phyloP scores from a whole-genome alignment of 2,888 invertebrate species.

The Diabrotica balteata region DNA sequence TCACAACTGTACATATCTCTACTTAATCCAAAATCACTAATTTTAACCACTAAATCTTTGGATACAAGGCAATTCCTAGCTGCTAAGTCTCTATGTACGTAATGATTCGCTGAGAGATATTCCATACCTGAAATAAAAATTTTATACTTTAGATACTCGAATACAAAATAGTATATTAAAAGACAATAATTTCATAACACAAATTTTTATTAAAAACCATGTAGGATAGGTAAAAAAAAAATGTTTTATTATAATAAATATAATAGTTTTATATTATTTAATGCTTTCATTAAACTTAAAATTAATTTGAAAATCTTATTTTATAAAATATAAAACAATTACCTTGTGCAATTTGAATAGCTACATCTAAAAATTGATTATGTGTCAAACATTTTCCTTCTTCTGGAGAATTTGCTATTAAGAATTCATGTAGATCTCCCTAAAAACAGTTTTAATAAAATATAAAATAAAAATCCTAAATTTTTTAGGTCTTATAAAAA shows the following conservation, averaged over 20 bases:
- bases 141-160: too few relatives aligned
- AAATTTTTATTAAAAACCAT: not conserved
- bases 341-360: constrained; percentile 83
- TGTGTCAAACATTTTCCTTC: constrained; percentile 81
- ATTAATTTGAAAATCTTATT: too few relatives aligned
- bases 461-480: not conserved
- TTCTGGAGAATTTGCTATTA: constrained; percentile 88
- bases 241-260: too few relatives aligned
- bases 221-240: too few relatives aligned
- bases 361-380: constrained; percentile 87
- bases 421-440: constrained; percentile 95
- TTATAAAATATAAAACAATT: not conserved
- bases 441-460: constrained; percentile 54
- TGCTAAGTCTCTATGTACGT: constrained; percentile 95
- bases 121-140: constrained; percentile 72
- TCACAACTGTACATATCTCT: constrained; percentile 93
- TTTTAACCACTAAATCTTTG: constrained; percentile 93
- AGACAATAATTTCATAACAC: constrained; percentile 15
- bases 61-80: constrained; percentile 96
- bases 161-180: not conserved
- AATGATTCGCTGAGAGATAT: constrained; percentile 88
- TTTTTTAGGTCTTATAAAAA: too few relatives aligned
- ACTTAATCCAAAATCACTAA: constrained; percentile 95
- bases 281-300: too few relatives aligned
- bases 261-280: too few relatives aligned